Base-by-base conservation (phyloP, 2,797 vertebrate species). In the Odontamblyopus lacepedii region DNA sequence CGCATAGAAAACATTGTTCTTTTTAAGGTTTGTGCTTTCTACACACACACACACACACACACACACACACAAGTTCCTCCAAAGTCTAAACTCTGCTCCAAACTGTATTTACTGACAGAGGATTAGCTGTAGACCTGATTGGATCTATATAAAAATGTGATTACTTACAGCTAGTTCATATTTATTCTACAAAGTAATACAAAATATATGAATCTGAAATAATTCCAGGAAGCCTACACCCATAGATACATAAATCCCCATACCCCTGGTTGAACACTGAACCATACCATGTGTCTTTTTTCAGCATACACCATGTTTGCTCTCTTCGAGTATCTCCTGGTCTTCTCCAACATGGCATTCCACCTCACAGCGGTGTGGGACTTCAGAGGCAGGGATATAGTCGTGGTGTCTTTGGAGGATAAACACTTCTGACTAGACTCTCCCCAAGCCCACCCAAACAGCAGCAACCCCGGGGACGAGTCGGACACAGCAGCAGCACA, bases 331-430 rank as follows among this genome's bases (percentile, higher is more conserved):
- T 98, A 98, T 87, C 89, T 96, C 8, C 95, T 97, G 27, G 96
- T 98, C 30, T 89, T 98, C 41, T 96, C 94, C 89, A 98, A 97
- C 86, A 97, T 98, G 96, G 96, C 95, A n/a, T 98, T 97, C 92
- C 96, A 97, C 91, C 94, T 97, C 90, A 98, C 96, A 3, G 96
- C 96, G 9, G 92, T 95, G 82, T 97, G 96, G 96, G 96, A 98
- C 88, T 98, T 98, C 7, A 94, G 94, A 74, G 96, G 93, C 90
- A 94, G 94, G 72, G 95, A 97, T 75, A 91, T 98, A 79, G 89
- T 95, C 81, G 87, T 98, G 77, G 86, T 94, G 80, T 95, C 95
- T 0, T 92, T 91, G 66, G 95, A 96, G 80, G 95, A 95, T 73
- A 97, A 97, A 89, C 90, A 91, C 80, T 96, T 96, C 92, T 97